Base-by-base conservation (phyloP, 2,113 vertebrate species). In the Chinchilla lanigera region DNA sequence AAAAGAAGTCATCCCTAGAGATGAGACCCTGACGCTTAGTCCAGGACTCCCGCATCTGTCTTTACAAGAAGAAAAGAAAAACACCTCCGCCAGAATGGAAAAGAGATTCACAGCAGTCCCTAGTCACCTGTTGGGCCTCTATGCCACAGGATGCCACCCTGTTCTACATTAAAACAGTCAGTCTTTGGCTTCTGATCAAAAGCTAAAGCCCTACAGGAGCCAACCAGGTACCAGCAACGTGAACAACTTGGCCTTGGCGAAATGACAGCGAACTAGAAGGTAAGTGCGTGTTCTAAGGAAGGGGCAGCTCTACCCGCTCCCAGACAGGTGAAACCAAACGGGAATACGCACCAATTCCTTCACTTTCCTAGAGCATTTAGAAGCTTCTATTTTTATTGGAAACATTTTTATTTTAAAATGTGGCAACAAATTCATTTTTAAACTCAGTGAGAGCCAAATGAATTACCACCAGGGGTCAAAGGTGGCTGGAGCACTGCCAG, bases 351-450 rank as follows among this genome's bases (percentile, higher is more conserved):
- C 78, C 3, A 38, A 47, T 77, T 35, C 47, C 78, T 97, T 89
- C 6, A 88, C 82, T 93, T 50, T 81, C 17, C 84, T 90, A n/a
- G 11, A 75, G 1, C 77, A 26, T 69, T 26, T 38, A 92, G 71
- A 71, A 86, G 63, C 58, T 93, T 16, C 92, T 95, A 38, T 20
- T 47, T 90, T 85, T 54, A 65, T 93, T 71, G 85, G 61, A 84
- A 90, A 82, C 12, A 88, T 41, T 41, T 28, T 92, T 61, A 90
- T 69, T 77, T 97, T 77, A 78, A 95, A 93, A 77, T 84, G 35
- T 41, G 83, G 22, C 4, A 65, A 86, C 35, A 30, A 77, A 81
- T 87, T 93, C 3, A 14, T 77, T 95, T 93, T 65, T 50, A 90
- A 96, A 82, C 14, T 86, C 41, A 73, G 19, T 28, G 33, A 73